Percentiles rank a stretch among this genome's conserved stretches.
Evolutionary conservation across 2,888 invertebrate species (phyloP).

Genomic region (Melangyna quadrimaculata): DNA sequence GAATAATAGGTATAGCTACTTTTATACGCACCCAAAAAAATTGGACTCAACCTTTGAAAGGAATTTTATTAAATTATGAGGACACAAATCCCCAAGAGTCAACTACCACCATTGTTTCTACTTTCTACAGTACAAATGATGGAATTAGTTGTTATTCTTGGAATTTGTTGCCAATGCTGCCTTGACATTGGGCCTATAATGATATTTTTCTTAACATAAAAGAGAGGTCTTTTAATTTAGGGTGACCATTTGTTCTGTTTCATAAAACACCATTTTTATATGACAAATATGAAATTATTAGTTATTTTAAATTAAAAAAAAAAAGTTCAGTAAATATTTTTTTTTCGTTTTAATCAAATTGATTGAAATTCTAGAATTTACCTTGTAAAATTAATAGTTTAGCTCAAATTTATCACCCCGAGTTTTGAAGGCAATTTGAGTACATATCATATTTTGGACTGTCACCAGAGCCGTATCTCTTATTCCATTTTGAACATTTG

Average conservation of each 20-base stretch:
- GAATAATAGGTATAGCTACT: background rate
- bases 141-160: slow-evolving; percentile 12
- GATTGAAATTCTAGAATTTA: too few relatives aligned
- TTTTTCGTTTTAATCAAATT: too few relatives aligned
- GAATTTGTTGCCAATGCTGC: slow-evolving; percentile 1
- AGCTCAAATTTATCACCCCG: too few relatives aligned
- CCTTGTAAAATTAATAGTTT: too few relatives aligned
- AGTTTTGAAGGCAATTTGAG: too few relatives aligned
- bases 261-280: background rate
- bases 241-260: background rate
- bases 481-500: too few relatives aligned
- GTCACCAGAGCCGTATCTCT: too few relatives aligned
- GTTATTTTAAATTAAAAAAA: too few relatives aligned
- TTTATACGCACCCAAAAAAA: background rate
- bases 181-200: slow-evolving; percentile 19
- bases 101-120: slow-evolving; percentile 39
- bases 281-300: too few relatives aligned
- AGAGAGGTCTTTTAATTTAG: background rate
- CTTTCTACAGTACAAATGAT: background rate
- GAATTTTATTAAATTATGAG: slow-evolving; percentile 69
- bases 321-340: too few relatives aligned
- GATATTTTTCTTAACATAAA: slow-evolving; percentile 1
- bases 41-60: slow-evolving; percentile 14
- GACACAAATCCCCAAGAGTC: slow-evolving; percentile 55
- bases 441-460: too few relatives aligned